Base-by-base conservation (phyloP, 2,797 vertebrate genomes). In the Capromys pilorides region DNA sequence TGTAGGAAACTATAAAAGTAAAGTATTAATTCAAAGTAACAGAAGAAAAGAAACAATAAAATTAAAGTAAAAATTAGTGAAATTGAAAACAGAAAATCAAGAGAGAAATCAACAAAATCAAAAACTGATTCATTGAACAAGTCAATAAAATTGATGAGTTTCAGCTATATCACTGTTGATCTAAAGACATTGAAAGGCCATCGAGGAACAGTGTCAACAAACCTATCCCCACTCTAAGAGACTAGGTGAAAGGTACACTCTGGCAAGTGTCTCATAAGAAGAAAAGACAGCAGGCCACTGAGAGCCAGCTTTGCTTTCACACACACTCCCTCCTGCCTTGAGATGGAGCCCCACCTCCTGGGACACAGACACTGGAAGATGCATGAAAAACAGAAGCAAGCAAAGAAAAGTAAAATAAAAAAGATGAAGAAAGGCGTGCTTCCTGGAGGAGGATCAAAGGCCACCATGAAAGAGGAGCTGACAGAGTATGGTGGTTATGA, bases 401-500 rank as follows among this genome's bases (percentile, higher is more conserved):
- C 31, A 33, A 99, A 99, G 98, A 99, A 99, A 99, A 99, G 98
- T 96, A 98, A 98, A 98, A 98, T 98, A 98, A 99, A 99, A 98
- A 99, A 99, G 98, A 99, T 4, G 2, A 14, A 66, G 13, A 16
- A 99, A 98, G 99, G 98, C 0, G 98, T 99, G 0, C 96, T 99
- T 81, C 98, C 99, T 5, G 99, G 99, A 11, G 99, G 99, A 1
- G 99, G 99, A 80, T 98, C 99, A 62, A 99, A 99, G 98, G 99
- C 99, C 71, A 99, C 99, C 6, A 97, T 99, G 99, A 99, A 98
- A 98, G 99, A 99, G 1, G 99, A 99, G 97, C 98, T 99, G 88
- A 98, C 98, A 39, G 99, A 99, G 97, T 99, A 99, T 54, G 99
- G 98, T 39, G 98, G 98, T 61, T 99, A 99, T 28, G 99, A 99